These are phyloP conservation scores for Lepidocyrtoides sp. DNA, from an alignment of 2,888 invertebrate genomes.

Conservation along the genomic window DNA sequence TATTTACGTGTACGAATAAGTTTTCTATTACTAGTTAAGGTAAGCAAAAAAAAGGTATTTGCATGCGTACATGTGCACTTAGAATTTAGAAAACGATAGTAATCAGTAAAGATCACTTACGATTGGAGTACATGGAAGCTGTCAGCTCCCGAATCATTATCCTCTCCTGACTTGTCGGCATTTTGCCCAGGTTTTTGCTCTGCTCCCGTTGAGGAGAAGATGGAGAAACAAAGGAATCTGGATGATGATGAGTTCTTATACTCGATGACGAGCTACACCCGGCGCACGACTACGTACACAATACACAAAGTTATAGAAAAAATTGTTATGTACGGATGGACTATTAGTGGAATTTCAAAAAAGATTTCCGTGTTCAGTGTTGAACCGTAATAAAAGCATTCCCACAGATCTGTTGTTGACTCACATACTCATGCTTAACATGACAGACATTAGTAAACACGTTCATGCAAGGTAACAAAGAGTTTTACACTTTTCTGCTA, in stretches of 20 bases:
- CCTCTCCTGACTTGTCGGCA: slow-evolving; percentile 78
- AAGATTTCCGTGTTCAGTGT: slow-evolving; percentile 1
- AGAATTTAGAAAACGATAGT: not conserved
- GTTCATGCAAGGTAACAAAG: slow-evolving; percentile 19
- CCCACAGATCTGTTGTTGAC: slow-evolving; percentile 59
- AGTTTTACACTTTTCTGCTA: slow-evolving; percentile 49
- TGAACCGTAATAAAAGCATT: slow-evolving; percentile 29
- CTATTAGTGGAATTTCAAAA: not conserved
- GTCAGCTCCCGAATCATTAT: slow-evolving; percentile 83
- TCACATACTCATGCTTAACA: slow-evolving; percentile 29
- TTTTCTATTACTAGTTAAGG: no score
- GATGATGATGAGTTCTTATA: not conserved
- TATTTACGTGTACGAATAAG: no score
- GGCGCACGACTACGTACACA: not conserved
- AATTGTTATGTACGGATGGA: no score
- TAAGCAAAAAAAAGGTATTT: not conserved
- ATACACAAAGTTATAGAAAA: not conserved
- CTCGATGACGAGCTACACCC: slow-evolving; percentile 25
- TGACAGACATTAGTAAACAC: slow-evolving; percentile 55
- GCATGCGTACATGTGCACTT: no score
- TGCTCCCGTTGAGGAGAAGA: slow-evolving; percentile 6
- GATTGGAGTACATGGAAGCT: slow-evolving; percentile 83
- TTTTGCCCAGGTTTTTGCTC: slow-evolving; percentile 75
- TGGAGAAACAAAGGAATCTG: slow-evolving; percentile 34
- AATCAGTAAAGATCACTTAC: slow-evolving; percentile 75